Evolutionary conservation across 1,140 invertebrate genomes (phyloP).

Genomic region (Drosophila orena): DNA sequence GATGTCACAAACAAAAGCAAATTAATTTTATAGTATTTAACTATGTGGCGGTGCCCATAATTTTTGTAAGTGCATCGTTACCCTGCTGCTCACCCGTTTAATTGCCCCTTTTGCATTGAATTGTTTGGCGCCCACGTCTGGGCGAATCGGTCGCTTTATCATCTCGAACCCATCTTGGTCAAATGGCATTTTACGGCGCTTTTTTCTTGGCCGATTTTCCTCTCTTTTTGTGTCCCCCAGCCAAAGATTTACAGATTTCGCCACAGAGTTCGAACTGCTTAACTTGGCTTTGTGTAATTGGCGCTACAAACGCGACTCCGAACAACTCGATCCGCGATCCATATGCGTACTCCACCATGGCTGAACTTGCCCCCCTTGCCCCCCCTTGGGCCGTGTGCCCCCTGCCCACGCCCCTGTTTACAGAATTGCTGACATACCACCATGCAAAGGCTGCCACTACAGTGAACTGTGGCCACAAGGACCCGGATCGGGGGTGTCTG

Average conservation of each 20-base stretch:
- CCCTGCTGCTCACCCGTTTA: conserved; percentile 34
- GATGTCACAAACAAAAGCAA: not conserved
- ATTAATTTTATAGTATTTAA: too few relatives aligned
- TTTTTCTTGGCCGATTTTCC: conserved; percentile 38
- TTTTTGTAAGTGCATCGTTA: conserved; percentile 3
- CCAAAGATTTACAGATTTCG: conserved; percentile 71
- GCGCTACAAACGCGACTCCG: conserved; percentile 54
- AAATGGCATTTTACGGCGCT: conserved; percentile 60
- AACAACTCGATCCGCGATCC: conserved; percentile 25
- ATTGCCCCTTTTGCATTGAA: conserved; percentile 64
- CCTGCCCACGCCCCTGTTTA: conserved; percentile 23
- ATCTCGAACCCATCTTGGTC: conserved; percentile 57
- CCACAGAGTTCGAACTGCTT: conserved; percentile 30
- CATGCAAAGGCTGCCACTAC: conserved; percentile 58
- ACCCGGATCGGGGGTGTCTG: conserved; percentile 34
- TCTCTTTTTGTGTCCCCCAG: conserved; percentile 14
- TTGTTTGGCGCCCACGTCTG: conserved; percentile 69
- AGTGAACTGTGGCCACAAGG: conserved; percentile 22
- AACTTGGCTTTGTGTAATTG: conserved; percentile 66
- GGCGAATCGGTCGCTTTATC: conserved; percentile 54
- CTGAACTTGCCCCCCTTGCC: not conserved
- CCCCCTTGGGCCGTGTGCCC: not conserved
- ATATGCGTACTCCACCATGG: conserved; percentile 51
- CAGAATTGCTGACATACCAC: conserved; percentile 65
- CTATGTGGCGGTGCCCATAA: too few relatives aligned